phyloP scores from a whole-genome alignment of 1,140 invertebrate genomes.

The Eupristina koningsbergeri region DNA sequence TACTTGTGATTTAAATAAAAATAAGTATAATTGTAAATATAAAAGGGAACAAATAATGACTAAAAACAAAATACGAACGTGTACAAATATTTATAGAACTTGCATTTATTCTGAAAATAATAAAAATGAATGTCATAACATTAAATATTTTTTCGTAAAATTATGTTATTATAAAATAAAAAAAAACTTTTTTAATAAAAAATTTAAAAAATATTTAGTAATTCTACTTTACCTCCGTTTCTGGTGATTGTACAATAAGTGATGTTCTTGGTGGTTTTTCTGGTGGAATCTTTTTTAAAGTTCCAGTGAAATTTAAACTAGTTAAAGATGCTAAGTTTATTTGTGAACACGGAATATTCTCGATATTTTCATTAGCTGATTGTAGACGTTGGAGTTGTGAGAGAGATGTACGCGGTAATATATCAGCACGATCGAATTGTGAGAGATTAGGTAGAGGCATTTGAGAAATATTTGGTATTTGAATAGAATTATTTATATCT shows the following conservation, averaged over 20 bases:
- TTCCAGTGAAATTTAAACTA: conserved; percentile 63
- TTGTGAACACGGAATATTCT: conserved; percentile 55
- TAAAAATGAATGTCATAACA: conserved; percentile 6
- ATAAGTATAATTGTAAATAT: background rate
- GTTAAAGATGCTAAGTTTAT: conserved; percentile 50
- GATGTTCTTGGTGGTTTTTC: conserved; percentile 72
- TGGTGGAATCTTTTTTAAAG: conserved; percentile 70
- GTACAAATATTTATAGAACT: background rate
- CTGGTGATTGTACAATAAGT: conserved; percentile 69
- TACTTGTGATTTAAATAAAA: background rate
- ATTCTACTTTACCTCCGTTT: conserved; percentile 67
- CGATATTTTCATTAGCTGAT: conserved; percentile 60
- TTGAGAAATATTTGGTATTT: conserved; percentile 67
- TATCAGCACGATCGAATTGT: conserved; percentile 66
- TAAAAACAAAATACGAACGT: background rate
- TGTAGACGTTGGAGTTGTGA: conserved; percentile 66
- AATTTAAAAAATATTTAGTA: too few species aligned
- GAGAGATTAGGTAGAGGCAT: conserved; percentile 65
- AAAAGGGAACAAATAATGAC: background rate
- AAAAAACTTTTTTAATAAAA: too few species aligned
- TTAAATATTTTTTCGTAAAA: background rate
- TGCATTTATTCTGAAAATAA: background rate
- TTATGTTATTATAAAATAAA: background rate
- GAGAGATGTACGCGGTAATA: conserved; percentile 56
- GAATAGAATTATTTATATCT: conserved; percentile 59